These are phyloP conservation scores for Tympanuchus pallidicinctus DNA, from an alignment of 2,113 vertebrate genomes.

Conservation along the genomic window DNA sequence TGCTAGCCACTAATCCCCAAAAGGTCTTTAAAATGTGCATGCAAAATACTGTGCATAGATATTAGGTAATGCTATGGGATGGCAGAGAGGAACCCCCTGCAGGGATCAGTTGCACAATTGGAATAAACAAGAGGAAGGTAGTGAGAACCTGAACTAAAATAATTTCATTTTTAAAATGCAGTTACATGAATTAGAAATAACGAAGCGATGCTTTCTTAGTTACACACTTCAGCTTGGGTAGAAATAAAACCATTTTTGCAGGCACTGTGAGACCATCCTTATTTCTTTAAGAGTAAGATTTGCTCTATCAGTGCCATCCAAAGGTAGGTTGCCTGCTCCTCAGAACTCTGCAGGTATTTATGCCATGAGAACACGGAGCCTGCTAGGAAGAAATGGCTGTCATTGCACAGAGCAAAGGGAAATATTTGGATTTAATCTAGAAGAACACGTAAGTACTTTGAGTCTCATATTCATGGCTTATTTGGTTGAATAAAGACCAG, in stretches of 20 bases:
- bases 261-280: not conserved
- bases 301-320: not conserved
- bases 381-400: not conserved
- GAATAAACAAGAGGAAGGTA: not conserved
- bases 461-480: not conserved
- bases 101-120: not conserved
- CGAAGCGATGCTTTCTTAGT: not conserved
- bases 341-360: not conserved
- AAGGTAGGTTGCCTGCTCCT: not conserved
- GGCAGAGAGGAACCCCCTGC: not conserved
- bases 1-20: not conserved
- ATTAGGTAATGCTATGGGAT: accelerated
- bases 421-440: not conserved
- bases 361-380: not conserved
- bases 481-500: not conserved
- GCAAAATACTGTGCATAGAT: not conserved
- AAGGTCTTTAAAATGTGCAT: not conserved
- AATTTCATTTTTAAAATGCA: not conserved
- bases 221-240: not conserved
- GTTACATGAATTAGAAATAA: not conserved
- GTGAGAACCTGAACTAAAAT: not conserved
- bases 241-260: not conserved
- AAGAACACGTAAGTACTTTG: not conserved
- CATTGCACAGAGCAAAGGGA: not conserved
- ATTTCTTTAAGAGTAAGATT: not conserved